Evolutionary conservation across 1,140 invertebrate genomes (phyloP), one percentile per base, ranked within the genome.

Genomic region (Phocides pigmalion): DNA sequence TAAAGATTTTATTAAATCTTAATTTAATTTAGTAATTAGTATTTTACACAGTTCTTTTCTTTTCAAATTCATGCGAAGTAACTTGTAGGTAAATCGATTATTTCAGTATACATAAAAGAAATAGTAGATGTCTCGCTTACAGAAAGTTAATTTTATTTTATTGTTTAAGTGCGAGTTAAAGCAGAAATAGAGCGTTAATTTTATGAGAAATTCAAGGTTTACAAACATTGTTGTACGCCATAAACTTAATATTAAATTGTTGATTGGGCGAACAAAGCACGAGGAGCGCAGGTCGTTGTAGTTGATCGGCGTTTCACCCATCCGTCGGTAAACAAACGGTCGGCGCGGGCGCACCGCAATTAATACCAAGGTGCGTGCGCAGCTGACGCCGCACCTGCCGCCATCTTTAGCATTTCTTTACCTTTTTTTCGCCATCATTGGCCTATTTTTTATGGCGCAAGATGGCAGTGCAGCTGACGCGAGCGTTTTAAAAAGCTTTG

Each of bases 371-470:
- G 84, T 85, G 83, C 78, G 81, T 68, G 77, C 74, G 82, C 85
- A 87, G 84, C 84, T 87, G 84, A 81, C 84, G 59, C 54, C 44
- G 72, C 86, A 89, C 87, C 87, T 89, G 85, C 85, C 82, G 82
- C 81, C 82, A 82, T 86, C 84, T 89, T 87, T 86, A 80, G 76
- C 79, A 83, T 87, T 89, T 87, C 83, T 89, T 84, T 76, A 71
- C 72, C 65, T 81, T 88, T 88, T 86, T 86, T 87, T 84, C 68
- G 81, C 79, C 80, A 81, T 83, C 79, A 87, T 86, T 89, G 83
- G 87, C 87, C 87, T 89, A 89, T 89, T 89, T 89, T 89, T 89
- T 87, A 87, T 76, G 81, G 76, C 78, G 84, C 84, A 89, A 89
- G 87, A 86, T 89, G 87, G 67, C 62, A 51, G 61, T 71, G 77